Conservation (phyloP, 1,140 invertebrate species). For the Colletes gigas region DNA sequence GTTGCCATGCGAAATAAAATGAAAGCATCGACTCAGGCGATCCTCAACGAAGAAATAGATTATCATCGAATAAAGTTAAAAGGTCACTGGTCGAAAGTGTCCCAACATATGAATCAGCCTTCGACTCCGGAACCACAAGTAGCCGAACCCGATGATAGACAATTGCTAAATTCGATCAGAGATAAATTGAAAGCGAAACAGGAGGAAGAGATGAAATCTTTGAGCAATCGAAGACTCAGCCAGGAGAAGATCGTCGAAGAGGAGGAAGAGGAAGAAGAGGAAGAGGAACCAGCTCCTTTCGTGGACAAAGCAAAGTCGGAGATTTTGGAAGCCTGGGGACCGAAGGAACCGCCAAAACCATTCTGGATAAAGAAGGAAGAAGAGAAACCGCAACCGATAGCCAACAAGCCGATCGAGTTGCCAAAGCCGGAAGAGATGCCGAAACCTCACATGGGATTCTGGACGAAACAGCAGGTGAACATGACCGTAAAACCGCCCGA, state of each 20-base stretch:
- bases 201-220: slow-evolving; percentile 77
- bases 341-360: slow-evolving; percentile 77
- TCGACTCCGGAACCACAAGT: slow-evolving; percentile 54
- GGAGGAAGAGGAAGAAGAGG: slow-evolving; percentile 54
- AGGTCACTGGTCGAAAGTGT: slow-evolving; percentile 62
- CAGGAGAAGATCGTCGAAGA: slow-evolving; percentile 43
- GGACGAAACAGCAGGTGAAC: slow-evolving; percentile 80
- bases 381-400: slow-evolving; percentile 66
- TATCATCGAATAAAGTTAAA: slow-evolving; percentile 70
- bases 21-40: slow-evolving; percentile 76
- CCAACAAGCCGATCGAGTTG: slow-evolving; percentile 64
- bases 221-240: slow-evolving; percentile 43
- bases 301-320: slow-evolving; percentile 66
- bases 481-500: slow-evolving; percentile 75
- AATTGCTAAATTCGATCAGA: slow-evolving; percentile 75
- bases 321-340: slow-evolving; percentile 75
- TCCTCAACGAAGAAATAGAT: slow-evolving; percentile 80
- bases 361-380: slow-evolving; percentile 80
- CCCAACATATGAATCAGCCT: slow-evolving; percentile 61
- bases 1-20: slow-evolving; percentile 86
- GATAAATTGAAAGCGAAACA: slow-evolving; percentile 80
- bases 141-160: slow-evolving; percentile 68
- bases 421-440: slow-evolving; percentile 79
- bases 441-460: slow-evolving; percentile 80
- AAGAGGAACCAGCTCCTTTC: slow-evolving; percentile 75